Evolutionary conservation across 2,888 invertebrate species (phyloP).

Genomic region (Andrena bicolor): DNA sequence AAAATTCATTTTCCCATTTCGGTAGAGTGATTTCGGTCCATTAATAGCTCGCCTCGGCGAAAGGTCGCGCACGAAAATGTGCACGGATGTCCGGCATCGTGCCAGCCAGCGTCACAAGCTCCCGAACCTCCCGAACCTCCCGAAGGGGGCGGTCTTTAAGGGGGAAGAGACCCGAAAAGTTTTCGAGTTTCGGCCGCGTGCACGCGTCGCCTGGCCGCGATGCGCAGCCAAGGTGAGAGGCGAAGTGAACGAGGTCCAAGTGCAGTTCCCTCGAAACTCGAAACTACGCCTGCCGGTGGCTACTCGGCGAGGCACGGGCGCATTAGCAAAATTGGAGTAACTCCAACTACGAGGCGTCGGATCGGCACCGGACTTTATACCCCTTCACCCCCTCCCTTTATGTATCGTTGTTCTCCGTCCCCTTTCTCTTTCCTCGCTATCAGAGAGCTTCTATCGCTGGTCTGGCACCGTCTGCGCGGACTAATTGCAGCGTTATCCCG

Average conservation of each 20-base stretch:
- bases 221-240: conserved; percentile 52
- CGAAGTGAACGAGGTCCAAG: conserved; percentile 59
- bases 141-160: background rate
- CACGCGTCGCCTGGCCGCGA: conserved; percentile 7
- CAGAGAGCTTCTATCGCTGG: conserved; percentile 17
- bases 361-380: conserved; percentile 66
- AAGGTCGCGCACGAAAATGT: conserved; percentile 59
- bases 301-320: conserved; percentile 61
- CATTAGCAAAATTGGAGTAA: conserved; percentile 83
- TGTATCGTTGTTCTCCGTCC: conserved; percentile 40
- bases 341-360: conserved; percentile 78
- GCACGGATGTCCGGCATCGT: conserved; percentile 45
- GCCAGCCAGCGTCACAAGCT: conserved; percentile 38
- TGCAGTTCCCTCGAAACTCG: conserved; percentile 65
- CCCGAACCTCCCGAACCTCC: background rate
- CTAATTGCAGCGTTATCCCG: conserved; percentile 57
- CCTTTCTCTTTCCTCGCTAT: conserved; percentile 7
- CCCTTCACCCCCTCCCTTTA: background rate
- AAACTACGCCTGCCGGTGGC: conserved; percentile 48
- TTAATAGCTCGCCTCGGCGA: conserved; percentile 56
- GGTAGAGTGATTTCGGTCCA: conserved; percentile 58
- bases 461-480: conserved; percentile 29
- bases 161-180: conserved; percentile 32
- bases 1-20: conserved; percentile 58
- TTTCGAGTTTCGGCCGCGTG: conserved; percentile 49